Evolutionary conservation across 2,113 vertebrate species (phyloP), one percentile per base, ranked within the genome.

Genomic region (Oncorhynchus keta): DNA sequence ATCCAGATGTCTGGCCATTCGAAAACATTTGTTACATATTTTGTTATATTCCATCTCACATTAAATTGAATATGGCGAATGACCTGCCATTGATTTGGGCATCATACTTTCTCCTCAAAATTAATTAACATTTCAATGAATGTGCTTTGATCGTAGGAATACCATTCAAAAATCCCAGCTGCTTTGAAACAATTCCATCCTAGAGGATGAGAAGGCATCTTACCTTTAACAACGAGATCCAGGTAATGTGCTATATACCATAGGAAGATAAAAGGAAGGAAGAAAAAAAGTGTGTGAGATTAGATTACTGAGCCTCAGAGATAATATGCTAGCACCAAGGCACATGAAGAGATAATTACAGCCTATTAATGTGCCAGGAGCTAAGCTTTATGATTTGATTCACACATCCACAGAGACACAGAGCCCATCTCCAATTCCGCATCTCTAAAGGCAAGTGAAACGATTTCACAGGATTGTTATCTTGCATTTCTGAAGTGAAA

Each of bases 151-250:
- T 18, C 1, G 51, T 55, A 5, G 14, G 51, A 55, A 55, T 4
- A 14, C 51, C 3, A 55, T 5, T 18, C 12, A 55, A 55, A 55
- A 18, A 11, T 9, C 39, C 39, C 9, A 12, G 39, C 8, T 45
- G 39, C 39, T 45, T 45, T 62, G n/a, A 22, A 62, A 62, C 20
- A 45, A 45, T 45, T 45, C 39, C 39, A 45, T 45, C 20, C n/a
- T 62, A 62, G 22, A 62, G 69, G 70, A 66, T 12, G 73, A 67
- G 5, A 68, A 2, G 14, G 67, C 16, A n/a, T 68, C 30, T 68
- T 68, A 94, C 93, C 93, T 93, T 94, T 94, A 78, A 93, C 93
- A 30, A 93, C 90, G 0, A 94, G 89, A 22, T 94, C 93, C 92
- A 93, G 79, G 84, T 94, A 92, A 72, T 93, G 92, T 73, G 93